Conservation (phyloP, 1,140 invertebrate genomes). For the Stegodyphus mimosarum region DNA sequence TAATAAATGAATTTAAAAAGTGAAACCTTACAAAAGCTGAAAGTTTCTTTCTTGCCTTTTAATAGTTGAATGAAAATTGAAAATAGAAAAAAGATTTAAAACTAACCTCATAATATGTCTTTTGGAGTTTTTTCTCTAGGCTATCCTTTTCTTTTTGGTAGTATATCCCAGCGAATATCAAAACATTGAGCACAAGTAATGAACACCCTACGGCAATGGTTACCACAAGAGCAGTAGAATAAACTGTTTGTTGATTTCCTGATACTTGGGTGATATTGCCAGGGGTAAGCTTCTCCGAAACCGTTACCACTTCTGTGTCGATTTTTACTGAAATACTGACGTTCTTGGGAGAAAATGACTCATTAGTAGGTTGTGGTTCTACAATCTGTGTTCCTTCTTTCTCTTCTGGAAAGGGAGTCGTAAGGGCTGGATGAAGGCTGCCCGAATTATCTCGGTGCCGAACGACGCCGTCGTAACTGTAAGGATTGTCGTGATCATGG, state of each 20-base stretch:
- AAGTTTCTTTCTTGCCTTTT: no score
- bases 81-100: not conserved
- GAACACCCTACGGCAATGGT: conserved; percentile 95
- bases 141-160: conserved; percentile 91
- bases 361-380: conserved; percentile 1
- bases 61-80: no score
- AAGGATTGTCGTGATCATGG: conserved; percentile 73
- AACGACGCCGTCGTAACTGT: conserved; percentile 69
- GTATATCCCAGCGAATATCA: conserved; percentile 94
- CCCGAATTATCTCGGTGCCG: conserved; percentile 46
- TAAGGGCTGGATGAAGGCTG: conserved; percentile 29
- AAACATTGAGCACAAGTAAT: conserved; percentile 86
- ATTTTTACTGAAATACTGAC: conserved; percentile 28
- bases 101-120: conserved; percentile 73
- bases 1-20: no score
- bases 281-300: not conserved
- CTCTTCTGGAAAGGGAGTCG: conserved; percentile 22
- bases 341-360: not conserved
- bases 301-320: conserved; percentile 28
- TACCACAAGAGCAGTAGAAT: conserved; percentile 87
- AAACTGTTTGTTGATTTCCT: conserved; percentile 72
- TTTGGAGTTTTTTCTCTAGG: conserved; percentile 80
- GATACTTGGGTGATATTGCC: conserved; percentile 23
- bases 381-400: not conserved
- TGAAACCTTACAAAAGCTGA: no score